Base-by-base conservation (phyloP, 2,113 vertebrate species). In the Heloderma charlesbogerti region DNA sequence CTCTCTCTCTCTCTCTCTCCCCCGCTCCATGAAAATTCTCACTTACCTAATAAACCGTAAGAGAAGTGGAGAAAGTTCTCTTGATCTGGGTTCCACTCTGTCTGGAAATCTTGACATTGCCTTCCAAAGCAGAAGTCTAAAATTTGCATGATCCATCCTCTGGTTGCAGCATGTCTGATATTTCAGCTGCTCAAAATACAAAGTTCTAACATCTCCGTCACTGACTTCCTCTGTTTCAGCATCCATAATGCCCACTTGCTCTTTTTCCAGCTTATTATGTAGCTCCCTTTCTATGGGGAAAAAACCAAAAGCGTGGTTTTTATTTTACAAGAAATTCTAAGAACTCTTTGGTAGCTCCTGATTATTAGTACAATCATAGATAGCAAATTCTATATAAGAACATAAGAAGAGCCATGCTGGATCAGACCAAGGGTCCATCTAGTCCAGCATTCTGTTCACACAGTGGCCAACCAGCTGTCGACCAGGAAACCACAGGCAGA, bases 51-150 rank as follows among this genome's bases (percentile, higher is more conserved):
- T 98, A 94, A 99, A 99, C 81, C 98, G 96, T 89, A 99, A 96
- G 89, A 99, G 98, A 93, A 99, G 98, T 0, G 99, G 99, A 3
- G 97, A 98, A 89, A 99, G 98, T 40, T 99, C 98, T 67, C 99
- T 97, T 1, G 98, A 99, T 12, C 98, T 98, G 0, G 99, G 98
- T 40, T 99, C 99, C 84, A 99, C 98, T 86, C 98, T 95, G 37
- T 99, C 98, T 0, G 99, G 98, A 82, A 99, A 98, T 92, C 97
- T 97, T 51, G 97, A 96, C 97, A 99, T 98, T 90, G 98, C 97
- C 82, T 96, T 98, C 99, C 99, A 99, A 81, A 99, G 96, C 6
- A 99, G 95, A 93, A 98, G 97, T 10, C 99, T 98, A 93, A 99
- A 99, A 97, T 99, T 99, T 63, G 98, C 97, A 80, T 99, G 98